These are phyloP conservation scores for Dysidea cf. avara DNA, from an alignment of 37 sponge, comb jelly and placozoan species.

Conservation along the genomic window DNA sequence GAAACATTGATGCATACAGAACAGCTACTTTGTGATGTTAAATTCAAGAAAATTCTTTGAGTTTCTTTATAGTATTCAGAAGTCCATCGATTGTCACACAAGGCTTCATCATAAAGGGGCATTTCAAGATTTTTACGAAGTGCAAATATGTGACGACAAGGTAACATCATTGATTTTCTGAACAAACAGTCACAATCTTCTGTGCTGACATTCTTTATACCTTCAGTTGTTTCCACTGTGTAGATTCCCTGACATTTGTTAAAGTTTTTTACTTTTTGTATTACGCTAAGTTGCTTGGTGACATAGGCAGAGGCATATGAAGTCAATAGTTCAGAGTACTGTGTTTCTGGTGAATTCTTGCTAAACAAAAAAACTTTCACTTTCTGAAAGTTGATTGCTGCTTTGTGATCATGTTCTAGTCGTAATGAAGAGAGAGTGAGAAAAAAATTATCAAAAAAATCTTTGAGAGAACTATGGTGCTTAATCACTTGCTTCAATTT, in stretches of 20 bases:
- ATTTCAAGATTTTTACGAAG: slow-evolving; percentile 7
- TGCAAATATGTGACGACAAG: slow-evolving; percentile 45
- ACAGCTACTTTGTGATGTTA: too few species aligned
- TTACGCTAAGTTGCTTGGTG: slow-evolving; percentile 9
- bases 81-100: slow-evolving; percentile 42
- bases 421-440: slow-evolving; percentile 12
- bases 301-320: slow-evolving; percentile 44
- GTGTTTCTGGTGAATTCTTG: slow-evolving; percentile 12
- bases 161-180: slow-evolving; percentile 37
- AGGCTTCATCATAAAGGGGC: slow-evolving; percentile 18
- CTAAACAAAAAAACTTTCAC: slow-evolving; percentile 9
- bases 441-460: slow-evolving; percentile 19
- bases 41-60: slow-evolving; percentile 12
- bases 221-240: slow-evolving; percentile 9
- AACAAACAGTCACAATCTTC: slow-evolving; percentile 14
- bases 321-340: slow-evolving; percentile 41
- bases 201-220: not conserved
- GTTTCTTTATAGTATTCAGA: slow-evolving; percentile 19
- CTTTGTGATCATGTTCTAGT: slow-evolving; percentile 48
- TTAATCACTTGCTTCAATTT: slow-evolving; percentile 49
- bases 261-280: slow-evolving; percentile 8
- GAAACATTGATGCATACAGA: too few species aligned
- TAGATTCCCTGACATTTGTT: not conserved
- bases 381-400: slow-evolving; percentile 12
- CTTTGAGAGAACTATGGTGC: slow-evolving; percentile 23